Base-by-base conservation (phyloP, 1,140 invertebrate genomes). In the Drosophila equinoxialis region DNA sequence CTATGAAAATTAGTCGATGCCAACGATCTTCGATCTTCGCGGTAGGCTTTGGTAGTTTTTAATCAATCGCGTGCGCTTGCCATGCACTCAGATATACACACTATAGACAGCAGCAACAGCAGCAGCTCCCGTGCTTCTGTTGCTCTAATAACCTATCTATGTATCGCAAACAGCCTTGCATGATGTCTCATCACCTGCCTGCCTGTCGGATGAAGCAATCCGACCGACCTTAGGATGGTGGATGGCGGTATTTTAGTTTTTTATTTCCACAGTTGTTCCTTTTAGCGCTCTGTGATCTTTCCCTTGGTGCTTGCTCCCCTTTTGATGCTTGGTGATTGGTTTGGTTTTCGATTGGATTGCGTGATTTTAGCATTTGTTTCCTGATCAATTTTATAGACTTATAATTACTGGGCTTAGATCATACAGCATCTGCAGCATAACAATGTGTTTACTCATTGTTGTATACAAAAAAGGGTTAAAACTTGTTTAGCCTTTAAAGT, bases 361-460 rank as follows among this genome's bases (percentile, higher is more conserved):
- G 87, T 90, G 87, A 90, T 90, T 90, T 89, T 81, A 90, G 77
- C 87, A 90, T 90, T 90, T 90, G 87, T 83, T 90, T 90, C 87
- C 87, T 90, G 83, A 86, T 87, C 65, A 70, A 86, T 80, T 83
- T 85, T 86, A 51, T 51, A 51, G 45, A 51, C 45, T 51, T 51
- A 23, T 51, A 51, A 51, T 51, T 51, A 20, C 45, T 51, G 45
- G 45, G 45, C 17, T 51, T 51, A 51, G 45, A 51, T 51, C 45
- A 51, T 17, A 51, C 86, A 86, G 66, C 51, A 59, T 57, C 55
- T 70, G 58, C 61, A 51, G 26, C 60, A 64, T 57, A 60, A 17
- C 8, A 42, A 42, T 14, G 14, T 11, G 17, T 39, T 39, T 39
- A 39, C 37, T 39, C 2, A 39, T 13, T 39, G 6, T 37, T 8